phyloP scores from a whole-genome alignment of 2,888 invertebrate species.

The Petrophora chlorosata region DNA sequence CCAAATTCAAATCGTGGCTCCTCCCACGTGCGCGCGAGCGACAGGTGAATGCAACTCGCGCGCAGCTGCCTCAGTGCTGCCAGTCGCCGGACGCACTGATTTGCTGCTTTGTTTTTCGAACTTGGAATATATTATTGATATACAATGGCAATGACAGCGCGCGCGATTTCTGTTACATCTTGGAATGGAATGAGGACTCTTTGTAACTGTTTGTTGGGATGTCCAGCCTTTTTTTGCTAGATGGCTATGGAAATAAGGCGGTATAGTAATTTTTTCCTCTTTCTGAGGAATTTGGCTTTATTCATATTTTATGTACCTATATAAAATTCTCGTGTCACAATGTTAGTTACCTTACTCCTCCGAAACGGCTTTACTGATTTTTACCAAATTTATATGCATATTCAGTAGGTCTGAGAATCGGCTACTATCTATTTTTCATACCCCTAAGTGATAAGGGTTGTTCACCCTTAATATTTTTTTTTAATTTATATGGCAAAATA shows the following conservation, averaged over 20 bases:
- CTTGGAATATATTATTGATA: constrained; percentile 73
- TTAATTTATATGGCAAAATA: too few species aligned
- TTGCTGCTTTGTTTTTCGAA: constrained; percentile 60
- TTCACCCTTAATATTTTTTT: too few species aligned
- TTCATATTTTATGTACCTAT: not conserved
- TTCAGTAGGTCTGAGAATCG: too few species aligned
- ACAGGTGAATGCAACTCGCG: constrained; percentile 78
- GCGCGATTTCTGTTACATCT: constrained; percentile 52
- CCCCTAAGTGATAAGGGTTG: too few species aligned
- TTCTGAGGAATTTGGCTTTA: too few species aligned
- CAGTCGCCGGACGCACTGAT: constrained; percentile 59
- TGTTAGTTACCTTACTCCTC: too few species aligned
- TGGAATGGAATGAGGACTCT: constrained; percentile 42
- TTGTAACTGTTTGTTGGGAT: constrained; percentile 47
- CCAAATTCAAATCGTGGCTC: constrained; percentile 54
- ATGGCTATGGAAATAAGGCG: constrained; percentile 18
- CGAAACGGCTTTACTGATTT: too few species aligned
- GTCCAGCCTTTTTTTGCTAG: constrained; percentile 40
- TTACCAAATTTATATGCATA: too few species aligned
- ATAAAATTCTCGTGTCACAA: too few species aligned
- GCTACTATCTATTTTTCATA: too few species aligned
- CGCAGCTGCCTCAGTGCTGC: constrained; percentile 41
- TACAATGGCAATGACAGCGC: constrained; percentile 71
- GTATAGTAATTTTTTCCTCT: too few species aligned
- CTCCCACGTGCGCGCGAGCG: constrained; percentile 75